phyloP scores from a whole-genome alignment of 2,797 vertebrate species.

The Clangula hyemalis region DNA sequence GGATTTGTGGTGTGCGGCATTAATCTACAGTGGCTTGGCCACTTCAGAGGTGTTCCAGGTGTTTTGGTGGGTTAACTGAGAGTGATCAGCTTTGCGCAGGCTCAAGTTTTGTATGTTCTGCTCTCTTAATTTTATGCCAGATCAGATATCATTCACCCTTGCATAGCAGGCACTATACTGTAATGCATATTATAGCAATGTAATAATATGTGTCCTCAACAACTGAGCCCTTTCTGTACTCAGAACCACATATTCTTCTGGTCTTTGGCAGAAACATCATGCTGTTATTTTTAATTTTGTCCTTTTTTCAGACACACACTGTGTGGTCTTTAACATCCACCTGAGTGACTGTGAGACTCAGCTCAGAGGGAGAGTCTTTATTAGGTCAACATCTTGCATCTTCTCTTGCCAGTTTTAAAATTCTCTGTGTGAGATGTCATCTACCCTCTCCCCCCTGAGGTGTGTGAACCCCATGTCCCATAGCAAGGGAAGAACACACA shows the following conservation, averaged over 20 bases:
- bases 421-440: neutral
- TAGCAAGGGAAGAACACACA: neutral
- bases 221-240: neutral
- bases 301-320: neutral
- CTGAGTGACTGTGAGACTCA: neutral
- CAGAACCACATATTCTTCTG: neutral
- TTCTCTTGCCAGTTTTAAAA: neutral
- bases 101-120: neutral
- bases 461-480: neutral
- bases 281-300: neutral
- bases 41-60: neutral
- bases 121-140: neutral
- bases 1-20: neutral
- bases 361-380: neutral
- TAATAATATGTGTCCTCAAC: neutral
- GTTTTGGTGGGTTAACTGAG: neutral
- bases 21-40: fast-evolving
- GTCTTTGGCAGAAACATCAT: neutral
- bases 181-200: neutral
- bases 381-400: slow-evolving; percentile 1
- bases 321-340: neutral
- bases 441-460: neutral
- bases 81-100: neutral
- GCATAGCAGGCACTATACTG: neutral
- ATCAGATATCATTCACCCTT: neutral